Evolutionary conservation across 2,113 vertebrate species (phyloP), one percentile per base, ranked within the genome.

Genomic region (Psophia crepitans): DNA sequence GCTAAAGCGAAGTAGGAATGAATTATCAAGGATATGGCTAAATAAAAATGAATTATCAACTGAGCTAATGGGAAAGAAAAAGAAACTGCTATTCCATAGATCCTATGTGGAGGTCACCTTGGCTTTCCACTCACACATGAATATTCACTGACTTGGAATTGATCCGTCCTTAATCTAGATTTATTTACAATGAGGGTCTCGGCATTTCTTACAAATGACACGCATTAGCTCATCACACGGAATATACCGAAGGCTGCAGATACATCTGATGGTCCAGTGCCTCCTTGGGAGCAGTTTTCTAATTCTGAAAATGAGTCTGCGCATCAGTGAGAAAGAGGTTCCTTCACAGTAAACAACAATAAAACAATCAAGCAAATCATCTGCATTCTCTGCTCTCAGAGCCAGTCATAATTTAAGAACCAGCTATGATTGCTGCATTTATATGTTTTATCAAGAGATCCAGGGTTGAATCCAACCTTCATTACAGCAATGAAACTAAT

Each of bases 11-110:
- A 68, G 82, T 26, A 69, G 69, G 57, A 81, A 80, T 74, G 89
- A 96, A 79, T 91, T 95, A 91, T 75, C 78, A 83, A 93, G 79
- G 54, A 83, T 83, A 74, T 11, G 27, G 84, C 68, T 93, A 94
- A 91, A 93, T 97, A 93, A 96, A 95, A 96, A 94, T 64, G 81
- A 93, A 90, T 95, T 95, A 92, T 96, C 89, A 89, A 74, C 83
- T 30, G 41, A 87, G 84, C 68, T 96, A 94, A 94, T 85, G 79
- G 69, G 91, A 93, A 76, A 81, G 66, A 87, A 60, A 84, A 90
- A 81, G 63, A 85, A 94, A 57, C 73, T 86, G 76, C 89, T 74
- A 16, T 44, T 91, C 14, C 87, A 93, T 0, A 79, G 82, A 96
- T 84, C 80, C 89, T 32, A 28, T 3, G 20, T 14, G 82, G 81